Evolutionary conservation across 2,888 invertebrate genomes (phyloP).

Genomic region (Andrena bicolor): DNA sequence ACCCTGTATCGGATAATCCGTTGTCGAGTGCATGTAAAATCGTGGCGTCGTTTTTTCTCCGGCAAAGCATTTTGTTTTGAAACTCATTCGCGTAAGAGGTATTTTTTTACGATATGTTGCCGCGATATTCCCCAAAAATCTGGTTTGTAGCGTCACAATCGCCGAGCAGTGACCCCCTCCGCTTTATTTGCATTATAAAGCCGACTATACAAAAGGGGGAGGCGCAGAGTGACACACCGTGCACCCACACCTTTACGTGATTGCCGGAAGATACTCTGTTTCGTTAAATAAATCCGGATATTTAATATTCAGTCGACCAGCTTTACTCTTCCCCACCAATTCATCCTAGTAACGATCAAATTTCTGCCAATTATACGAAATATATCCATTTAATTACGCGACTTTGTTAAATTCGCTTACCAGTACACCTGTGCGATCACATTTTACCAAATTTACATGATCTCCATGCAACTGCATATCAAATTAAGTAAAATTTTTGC

Average conservation of each 20-base stretch:
- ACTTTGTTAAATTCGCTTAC: constrained; percentile 34
- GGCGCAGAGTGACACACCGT: constrained; percentile 57
- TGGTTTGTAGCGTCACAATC: constrained; percentile 66
- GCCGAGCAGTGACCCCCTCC: constrained; percentile 59
- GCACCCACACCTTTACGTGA: constrained; percentile 66
- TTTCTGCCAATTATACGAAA: constrained; percentile 30
- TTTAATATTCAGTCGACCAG: constrained; percentile 47
- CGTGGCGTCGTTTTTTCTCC: constrained; percentile 43
- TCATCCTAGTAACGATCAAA: constrained; percentile 16
- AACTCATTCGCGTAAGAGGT: constrained; percentile 52
- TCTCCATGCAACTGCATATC: background rate
- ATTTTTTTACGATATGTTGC: constrained; percentile 54
- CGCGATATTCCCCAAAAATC: constrained; percentile 68
- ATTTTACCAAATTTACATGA: constrained; percentile 7
- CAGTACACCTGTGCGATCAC: constrained; percentile 1
- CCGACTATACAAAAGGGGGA: constrained; percentile 60
- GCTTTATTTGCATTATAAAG: constrained; percentile 78
- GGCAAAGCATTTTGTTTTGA: constrained; percentile 54
- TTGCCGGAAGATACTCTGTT: constrained; percentile 64
- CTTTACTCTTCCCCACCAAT: background rate
- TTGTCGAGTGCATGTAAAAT: constrained; percentile 53
- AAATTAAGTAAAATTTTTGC: constrained; percentile 20
- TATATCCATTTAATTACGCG: constrained; percentile 54
- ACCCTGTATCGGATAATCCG: constrained; percentile 25
- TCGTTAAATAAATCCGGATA: constrained; percentile 70